Evolutionary conservation across 2,113 vertebrate species (phyloP).

Genomic region (Zosterops japonicus): DNA sequence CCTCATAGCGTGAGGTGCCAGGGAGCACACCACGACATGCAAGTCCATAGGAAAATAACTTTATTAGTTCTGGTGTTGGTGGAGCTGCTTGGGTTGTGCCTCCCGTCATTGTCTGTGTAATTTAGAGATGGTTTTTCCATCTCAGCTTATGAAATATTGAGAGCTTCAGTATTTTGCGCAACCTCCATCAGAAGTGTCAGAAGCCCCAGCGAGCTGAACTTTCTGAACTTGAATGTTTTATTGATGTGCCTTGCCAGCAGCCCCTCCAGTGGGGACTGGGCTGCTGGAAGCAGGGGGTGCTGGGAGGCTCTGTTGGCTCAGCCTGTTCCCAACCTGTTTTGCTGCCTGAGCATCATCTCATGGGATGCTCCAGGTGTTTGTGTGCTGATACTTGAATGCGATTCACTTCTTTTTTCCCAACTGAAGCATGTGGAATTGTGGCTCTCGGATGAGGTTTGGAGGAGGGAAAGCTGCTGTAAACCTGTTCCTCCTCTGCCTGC

Average conservation of each 20-base stretch:
- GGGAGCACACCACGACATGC: neutral
- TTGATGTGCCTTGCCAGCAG: neutral
- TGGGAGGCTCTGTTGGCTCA: neutral
- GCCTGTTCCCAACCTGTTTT: neutral
- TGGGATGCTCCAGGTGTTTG: neutral
- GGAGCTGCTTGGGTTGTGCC: neutral
- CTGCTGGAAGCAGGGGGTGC: neutral
- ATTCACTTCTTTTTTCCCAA: neutral
- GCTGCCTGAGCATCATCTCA: neutral
- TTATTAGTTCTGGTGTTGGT: neutral
- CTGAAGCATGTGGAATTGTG: neutral
- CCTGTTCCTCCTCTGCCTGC: neutral
- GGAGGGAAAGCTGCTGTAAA: neutral
- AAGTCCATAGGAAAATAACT: conserved; percentile 4
- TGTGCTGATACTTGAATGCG: neutral
- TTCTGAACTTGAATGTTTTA: neutral
- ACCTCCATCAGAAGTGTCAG: neutral
- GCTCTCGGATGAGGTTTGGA: neutral
- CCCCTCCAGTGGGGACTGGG: neutral
- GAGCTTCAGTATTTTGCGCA: conserved; percentile 1
- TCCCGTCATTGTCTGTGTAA: conserved; percentile 19
- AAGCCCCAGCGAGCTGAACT: neutral
- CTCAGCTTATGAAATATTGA: conserved; percentile 28
- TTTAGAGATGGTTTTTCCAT: conserved; percentile 33
- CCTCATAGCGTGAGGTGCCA: neutral